Base-by-base conservation (phyloP, 2,113 vertebrate species). In the Melanostigma gelatinosum region DNA sequence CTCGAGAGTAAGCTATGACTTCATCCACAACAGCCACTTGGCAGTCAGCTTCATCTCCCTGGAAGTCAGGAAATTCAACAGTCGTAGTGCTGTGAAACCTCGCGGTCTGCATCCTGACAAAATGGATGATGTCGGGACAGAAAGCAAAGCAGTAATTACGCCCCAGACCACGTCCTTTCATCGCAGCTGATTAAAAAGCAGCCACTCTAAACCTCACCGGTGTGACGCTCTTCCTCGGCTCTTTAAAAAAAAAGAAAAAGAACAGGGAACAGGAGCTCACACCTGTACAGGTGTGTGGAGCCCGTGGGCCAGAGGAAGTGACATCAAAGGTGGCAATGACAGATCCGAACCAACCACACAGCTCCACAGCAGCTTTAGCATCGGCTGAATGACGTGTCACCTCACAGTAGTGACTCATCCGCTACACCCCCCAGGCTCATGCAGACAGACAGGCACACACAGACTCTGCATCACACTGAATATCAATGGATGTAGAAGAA, bases 241-340 rank as follows among this genome's bases (percentile, higher is more conserved):
- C 79, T 77, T 65, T n/a, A 73, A 86, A 88, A 55, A 67, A 24
- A n/a, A n/a, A n/a, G n/a, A 46, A 15, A n/a, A 13, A 20, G 27
- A 9, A 10, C 34, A 70, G 70, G 81, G 64, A 64, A 69, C 80
- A 75, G 61, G 73, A 73, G 69, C 72, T 72, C 72, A 88, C 94
- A 94, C 88, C 94, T 94, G 92, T 80, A 58, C 93, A 95, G 94
- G 94, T 95, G 94, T 88, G 83, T 22, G 66, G 22, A 66, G 84
- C 90, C 86, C 72, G 72, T 46, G 88, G 20, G 92, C 85, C 66
- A 76, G 75, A 92, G 93, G 93, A 93, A 93, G 92, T 91, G 86
- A 90, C 90, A 93, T 94, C 76, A 94, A 94, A 94, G 77, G 70
- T 74, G 22, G 54, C 85, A 86, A 79, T 90, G 91, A 92, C 88